phyloP scores from a whole-genome alignment of 1,140 invertebrate species.

The Cyclina sinensis region DNA sequence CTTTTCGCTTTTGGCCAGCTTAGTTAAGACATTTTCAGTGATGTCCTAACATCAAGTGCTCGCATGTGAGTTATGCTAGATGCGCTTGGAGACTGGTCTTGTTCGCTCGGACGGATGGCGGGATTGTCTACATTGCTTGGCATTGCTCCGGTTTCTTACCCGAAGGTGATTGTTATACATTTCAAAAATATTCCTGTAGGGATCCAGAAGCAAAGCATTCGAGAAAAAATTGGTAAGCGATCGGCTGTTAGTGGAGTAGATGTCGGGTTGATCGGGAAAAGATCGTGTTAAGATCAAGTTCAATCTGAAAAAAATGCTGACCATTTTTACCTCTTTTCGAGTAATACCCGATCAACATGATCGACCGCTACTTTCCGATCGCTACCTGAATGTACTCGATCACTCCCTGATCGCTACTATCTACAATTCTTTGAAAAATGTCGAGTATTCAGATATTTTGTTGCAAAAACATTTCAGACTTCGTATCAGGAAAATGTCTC shows the following conservation, averaged over 20 bases:
- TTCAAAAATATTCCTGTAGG: slow-evolving; percentile 8
- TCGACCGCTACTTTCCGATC: no score
- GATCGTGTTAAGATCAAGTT: neutral
- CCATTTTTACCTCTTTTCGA: no score
- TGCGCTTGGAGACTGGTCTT: neutral
- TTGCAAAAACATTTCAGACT: neutral
- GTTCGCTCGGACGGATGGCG: neutral
- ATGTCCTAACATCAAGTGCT: neutral
- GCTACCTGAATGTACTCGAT: no score
- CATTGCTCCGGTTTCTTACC: neutral
- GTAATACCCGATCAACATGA: no score
- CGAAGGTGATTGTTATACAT: neutral
- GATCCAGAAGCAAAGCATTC: neutral
- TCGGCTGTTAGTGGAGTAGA: neutral
- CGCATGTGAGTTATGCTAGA: neutral
- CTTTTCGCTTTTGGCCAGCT: no score
- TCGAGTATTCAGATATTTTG: no score
- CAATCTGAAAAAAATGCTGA: no score
- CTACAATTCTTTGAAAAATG: no score
- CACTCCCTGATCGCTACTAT: no score
- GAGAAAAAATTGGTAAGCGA: neutral
- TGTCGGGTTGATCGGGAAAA: slow-evolving; percentile 21
- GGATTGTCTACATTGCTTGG: slow-evolving; percentile 9
- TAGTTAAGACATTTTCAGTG: no score
- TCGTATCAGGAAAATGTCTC: neutral